These are phyloP conservation scores for Grus americana DNA, from an alignment of 2,113 vertebrate genomes.

Conservation along the genomic window DNA sequence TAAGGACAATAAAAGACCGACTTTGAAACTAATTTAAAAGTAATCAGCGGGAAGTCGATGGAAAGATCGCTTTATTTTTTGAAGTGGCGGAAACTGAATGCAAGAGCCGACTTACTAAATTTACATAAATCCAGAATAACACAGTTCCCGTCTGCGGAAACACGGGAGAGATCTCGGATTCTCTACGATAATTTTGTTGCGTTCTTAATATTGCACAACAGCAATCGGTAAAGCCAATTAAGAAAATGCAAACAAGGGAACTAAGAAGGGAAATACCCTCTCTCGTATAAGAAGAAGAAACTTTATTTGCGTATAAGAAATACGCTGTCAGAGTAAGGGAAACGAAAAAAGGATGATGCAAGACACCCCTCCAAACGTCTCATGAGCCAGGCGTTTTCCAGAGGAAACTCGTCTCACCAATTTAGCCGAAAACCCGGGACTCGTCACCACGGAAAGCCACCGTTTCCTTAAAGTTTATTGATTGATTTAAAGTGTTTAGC, in stretches of 20 bases:
- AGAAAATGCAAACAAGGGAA: background rate
- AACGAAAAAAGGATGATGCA: background rate
- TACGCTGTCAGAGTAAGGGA: background rate
- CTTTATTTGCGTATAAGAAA: background rate
- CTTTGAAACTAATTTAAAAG: background rate
- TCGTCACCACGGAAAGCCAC: background rate
- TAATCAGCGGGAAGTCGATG: background rate
- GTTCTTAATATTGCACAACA: background rate
- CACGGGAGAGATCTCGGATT: background rate
- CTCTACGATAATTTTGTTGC: background rate
- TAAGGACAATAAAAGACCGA: background rate
- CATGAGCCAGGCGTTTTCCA: background rate
- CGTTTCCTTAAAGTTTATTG: conserved; percentile 51
- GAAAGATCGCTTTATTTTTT: background rate
- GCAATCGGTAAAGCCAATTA: background rate
- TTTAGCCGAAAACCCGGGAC: background rate
- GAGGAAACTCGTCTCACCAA: background rate
- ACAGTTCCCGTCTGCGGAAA: background rate
- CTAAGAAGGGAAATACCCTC: background rate
- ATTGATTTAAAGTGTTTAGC: conserved; percentile 65
- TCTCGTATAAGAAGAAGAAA: background rate
- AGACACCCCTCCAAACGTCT: too few relatives aligned
- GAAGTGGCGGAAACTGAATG: background rate
- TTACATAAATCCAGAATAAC: background rate
- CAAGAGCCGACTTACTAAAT: background rate